These are phyloP conservation scores for Saccostrea glomerata DNA, from an alignment of 1,140 invertebrate species.

Conservation along the genomic window DNA sequence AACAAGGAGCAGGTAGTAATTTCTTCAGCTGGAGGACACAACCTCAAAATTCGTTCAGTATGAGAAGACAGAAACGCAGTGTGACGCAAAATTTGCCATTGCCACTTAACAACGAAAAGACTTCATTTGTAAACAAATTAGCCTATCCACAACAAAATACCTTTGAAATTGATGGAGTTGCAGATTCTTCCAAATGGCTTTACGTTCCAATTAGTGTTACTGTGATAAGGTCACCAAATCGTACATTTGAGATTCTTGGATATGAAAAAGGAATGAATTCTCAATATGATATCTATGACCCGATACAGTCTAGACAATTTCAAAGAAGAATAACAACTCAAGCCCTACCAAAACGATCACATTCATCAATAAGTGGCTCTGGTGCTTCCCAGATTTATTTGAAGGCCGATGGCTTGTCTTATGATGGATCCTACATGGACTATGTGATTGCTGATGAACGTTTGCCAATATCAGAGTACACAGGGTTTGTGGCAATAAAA, in stretches of 20 bases:
- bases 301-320: not conserved
- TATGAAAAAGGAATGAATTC: not conserved
- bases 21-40: slow-evolving; percentile 15
- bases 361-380: slow-evolving; percentile 35
- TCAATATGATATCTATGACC: not conserved
- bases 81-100: not conserved
- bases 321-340: not conserved
- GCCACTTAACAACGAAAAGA: not conserved
- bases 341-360: not conserved
- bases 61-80: slow-evolving; percentile 13
- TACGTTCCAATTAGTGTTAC: slow-evolving; percentile 36
- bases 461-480: slow-evolving; percentile 25
- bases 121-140: not conserved
- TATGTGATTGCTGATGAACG: slow-evolving; percentile 41
- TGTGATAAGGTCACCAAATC: not conserved
- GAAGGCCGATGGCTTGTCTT: slow-evolving; percentile 42
- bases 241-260: not conserved
- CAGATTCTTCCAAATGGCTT: slow-evolving; percentile 43
- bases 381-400: slow-evolving; percentile 37
- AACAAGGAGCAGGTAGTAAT: not conserved
- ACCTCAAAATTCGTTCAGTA: slow-evolving; percentile 4
- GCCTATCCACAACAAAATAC: slow-evolving; percentile 40
- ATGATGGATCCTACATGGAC: slow-evolving; percentile 40
- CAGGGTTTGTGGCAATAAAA: slow-evolving; percentile 45
- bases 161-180: slow-evolving; percentile 49